Evolutionary conservation across 2,888 invertebrate species (phyloP).

Genomic region (Leucophenga montana): DNA sequence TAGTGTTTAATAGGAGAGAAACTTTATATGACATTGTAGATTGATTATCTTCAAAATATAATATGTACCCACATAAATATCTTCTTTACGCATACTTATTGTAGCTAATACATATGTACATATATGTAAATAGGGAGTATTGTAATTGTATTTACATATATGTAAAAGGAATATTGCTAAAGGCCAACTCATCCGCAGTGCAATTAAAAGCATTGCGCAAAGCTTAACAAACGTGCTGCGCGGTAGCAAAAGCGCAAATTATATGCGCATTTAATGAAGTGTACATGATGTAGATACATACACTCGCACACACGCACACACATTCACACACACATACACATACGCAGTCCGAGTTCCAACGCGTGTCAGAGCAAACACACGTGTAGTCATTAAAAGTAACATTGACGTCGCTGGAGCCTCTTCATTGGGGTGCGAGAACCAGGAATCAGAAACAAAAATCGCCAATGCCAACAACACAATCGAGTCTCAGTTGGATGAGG

Average conservation of each 20-base stretch:
- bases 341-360: no score
- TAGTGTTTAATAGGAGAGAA: no score
- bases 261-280: conserved; percentile 58
- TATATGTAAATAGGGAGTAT: no score
- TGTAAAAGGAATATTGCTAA: no score
- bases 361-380: conserved; percentile 28
- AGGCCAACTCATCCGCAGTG: conserved; percentile 13
- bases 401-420: conserved; percentile 2
- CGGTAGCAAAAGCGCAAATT: conserved; percentile 42
- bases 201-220: conserved; percentile 52
- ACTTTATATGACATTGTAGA: no score
- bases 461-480: neutral
- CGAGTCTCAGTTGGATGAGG: neutral
- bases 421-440: no score
- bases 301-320: neutral
- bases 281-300: conserved; percentile 32
- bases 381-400: conserved; percentile 47
- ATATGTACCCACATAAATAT: no score
- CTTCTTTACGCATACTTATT: no score
- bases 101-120: no score
- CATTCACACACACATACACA: conserved; percentile 22
- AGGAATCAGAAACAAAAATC: no score
- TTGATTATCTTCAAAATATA: no score
- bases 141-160: no score
- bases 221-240: conserved; percentile 32